Evolutionary conservation across 2,888 invertebrate species (phyloP).

Genomic region (Antheraea yamamai): DNA sequence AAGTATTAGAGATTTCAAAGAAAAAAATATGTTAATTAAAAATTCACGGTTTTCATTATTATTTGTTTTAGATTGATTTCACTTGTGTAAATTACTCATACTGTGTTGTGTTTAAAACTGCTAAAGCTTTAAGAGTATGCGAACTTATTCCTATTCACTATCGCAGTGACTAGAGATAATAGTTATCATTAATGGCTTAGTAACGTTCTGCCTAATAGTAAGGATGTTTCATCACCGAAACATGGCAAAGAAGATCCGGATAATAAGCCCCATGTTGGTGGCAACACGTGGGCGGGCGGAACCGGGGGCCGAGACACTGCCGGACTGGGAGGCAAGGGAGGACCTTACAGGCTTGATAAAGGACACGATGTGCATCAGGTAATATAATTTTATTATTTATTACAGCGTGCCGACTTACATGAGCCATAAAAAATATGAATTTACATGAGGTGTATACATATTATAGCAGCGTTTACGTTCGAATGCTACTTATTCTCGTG

Average conservation of each 20-base stretch:
- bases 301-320: slow-evolving; percentile 97
- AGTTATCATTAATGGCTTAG: neutral
- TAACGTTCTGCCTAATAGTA: slow-evolving; percentile 37
- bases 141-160: no score
- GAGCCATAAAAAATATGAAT: neutral
- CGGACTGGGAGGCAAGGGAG: slow-evolving; percentile 97
- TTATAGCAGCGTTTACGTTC: no score
- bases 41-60: no score
- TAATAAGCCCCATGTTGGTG: slow-evolving; percentile 96
- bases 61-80: no score
- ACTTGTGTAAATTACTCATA: no score
- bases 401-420: neutral
- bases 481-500: neutral
- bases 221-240: slow-evolving; percentile 90
- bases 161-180: neutral
- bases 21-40: no score
- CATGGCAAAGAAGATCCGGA: slow-evolving; percentile 95
- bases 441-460: no score
- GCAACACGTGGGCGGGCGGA: slow-evolving; percentile 98
- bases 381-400: neutral
- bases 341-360: slow-evolving; percentile 96
- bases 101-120: no score
- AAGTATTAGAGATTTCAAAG: no score
- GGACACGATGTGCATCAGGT: slow-evolving; percentile 96
- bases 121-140: no score